These are phyloP conservation scores for Hyperopisus bebe DNA, from an alignment of 2,113 vertebrate species.

Conservation along the genomic window DNA sequence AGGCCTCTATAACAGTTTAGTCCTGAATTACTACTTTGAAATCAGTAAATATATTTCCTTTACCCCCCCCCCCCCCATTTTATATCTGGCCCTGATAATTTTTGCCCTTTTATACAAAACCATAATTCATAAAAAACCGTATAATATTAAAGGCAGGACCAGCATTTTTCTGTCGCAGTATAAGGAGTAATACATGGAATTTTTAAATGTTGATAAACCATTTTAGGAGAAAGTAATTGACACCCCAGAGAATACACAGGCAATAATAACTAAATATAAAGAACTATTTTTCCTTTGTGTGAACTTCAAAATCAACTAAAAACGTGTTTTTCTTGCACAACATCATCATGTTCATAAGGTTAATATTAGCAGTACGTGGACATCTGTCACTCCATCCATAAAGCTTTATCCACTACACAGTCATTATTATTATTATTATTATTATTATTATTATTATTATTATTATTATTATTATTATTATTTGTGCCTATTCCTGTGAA, in stretches of 20 bases:
- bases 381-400: background rate
- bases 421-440: no score
- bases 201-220: background rate
- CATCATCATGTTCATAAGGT: background rate
- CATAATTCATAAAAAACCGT: constrained; percentile 27
- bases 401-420: background rate
- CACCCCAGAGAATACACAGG: background rate
- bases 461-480: no score
- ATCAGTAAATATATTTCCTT: constrained; percentile 45
- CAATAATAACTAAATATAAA: background rate
- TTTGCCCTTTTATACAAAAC: constrained; percentile 33
- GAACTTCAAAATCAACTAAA: background rate
- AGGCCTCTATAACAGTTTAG: constrained; percentile 40
- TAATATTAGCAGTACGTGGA: background rate
- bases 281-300: background rate
- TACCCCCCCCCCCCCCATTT: constrained; percentile 22
- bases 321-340: background rate
- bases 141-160: constrained; percentile 23
- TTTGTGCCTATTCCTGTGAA: background rate
- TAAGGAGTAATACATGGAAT: background rate
- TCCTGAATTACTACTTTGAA: constrained; percentile 42
- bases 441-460: no score
- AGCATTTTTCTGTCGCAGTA: background rate
- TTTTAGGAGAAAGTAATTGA: background rate
- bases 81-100: constrained; percentile 40